Conservation (phyloP, 2,113 vertebrate genomes). For the Catharus fuscescens region DNA sequence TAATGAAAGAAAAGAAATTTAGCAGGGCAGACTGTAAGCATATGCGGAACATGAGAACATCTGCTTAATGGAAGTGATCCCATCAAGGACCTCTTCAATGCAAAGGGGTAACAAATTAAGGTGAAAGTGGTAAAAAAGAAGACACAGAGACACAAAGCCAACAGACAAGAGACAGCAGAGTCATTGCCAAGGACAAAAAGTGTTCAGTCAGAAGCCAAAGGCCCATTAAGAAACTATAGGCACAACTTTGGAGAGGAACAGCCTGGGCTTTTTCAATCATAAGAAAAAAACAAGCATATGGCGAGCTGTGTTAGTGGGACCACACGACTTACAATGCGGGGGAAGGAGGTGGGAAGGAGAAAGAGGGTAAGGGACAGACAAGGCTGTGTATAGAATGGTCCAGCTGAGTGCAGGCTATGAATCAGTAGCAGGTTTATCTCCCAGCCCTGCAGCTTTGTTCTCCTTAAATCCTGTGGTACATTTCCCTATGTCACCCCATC, state of each 20-base stretch:
- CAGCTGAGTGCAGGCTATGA: accelerated
- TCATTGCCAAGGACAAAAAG: neutral
- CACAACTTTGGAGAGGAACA: neutral
- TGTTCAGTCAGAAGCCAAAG: neutral
- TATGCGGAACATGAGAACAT: neutral
- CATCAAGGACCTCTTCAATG: neutral
- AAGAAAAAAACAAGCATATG: neutral
- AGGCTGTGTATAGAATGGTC: accelerated
- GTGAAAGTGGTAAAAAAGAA: neutral
- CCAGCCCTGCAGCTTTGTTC: neutral
- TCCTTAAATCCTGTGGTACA: neutral
- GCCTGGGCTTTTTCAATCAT: neutral
- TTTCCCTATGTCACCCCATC: accelerated
- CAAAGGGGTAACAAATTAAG: neutral
- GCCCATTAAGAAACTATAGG: neutral
- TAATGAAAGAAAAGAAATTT: neutral
- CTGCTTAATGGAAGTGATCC: neutral
- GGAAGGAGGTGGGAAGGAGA: neutral
- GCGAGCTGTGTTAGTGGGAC: neutral
- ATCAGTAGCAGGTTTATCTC: neutral
- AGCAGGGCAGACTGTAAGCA: neutral
- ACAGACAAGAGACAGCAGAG: neutral
- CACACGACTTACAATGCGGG: accelerated
- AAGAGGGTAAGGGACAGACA: accelerated
- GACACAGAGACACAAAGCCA: neutral